phyloP scores from a whole-genome alignment of 2,113 vertebrate genomes.

The Seriola dumerili region DNA sequence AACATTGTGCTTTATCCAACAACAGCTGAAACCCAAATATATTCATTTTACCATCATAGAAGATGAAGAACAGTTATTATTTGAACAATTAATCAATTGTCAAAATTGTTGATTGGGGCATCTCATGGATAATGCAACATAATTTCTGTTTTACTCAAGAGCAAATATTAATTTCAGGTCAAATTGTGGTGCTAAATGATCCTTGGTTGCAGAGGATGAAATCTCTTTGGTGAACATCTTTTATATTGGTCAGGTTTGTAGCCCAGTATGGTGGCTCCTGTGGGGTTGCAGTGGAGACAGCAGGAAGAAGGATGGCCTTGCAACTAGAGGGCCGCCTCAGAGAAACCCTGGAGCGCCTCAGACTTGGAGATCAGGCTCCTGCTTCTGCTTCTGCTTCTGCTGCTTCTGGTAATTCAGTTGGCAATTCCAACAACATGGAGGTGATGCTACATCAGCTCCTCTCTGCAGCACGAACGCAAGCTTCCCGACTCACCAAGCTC shows the following conservation, averaged over 20 bases:
- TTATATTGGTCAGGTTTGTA: slow-evolving; percentile 71
- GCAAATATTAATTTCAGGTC: neutral
- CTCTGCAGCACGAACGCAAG: slow-evolving; percentile 76
- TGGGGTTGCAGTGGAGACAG: slow-evolving; percentile 61
- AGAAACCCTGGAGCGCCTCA: slow-evolving; percentile 66
- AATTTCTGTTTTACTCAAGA: no score
- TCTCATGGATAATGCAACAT: no score
- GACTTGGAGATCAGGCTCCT: slow-evolving; percentile 43
- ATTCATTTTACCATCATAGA: neutral
- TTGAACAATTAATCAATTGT: neutral
- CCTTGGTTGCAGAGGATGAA: neutral
- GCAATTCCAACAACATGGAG: slow-evolving; percentile 67
- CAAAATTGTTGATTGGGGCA: no score
- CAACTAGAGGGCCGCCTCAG: slow-evolving; percentile 79
- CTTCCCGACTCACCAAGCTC: slow-evolving; percentile 80
- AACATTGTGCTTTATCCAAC: no score
- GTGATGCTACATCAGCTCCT: slow-evolving; percentile 83
- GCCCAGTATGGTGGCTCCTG: slow-evolving; percentile 79
- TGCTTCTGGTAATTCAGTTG: slow-evolving; percentile 62
- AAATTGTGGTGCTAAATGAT: neutral
- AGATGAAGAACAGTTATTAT: neutral
- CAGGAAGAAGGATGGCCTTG: slow-evolving; percentile 66
- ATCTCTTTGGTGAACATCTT: neutral
- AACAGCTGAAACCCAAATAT: neutral
- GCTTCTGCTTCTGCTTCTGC: slow-evolving; percentile 51